Evolutionary conservation across 2,113 vertebrate genomes (phyloP).

Genomic region (Nyctibius bracteatus): DNA sequence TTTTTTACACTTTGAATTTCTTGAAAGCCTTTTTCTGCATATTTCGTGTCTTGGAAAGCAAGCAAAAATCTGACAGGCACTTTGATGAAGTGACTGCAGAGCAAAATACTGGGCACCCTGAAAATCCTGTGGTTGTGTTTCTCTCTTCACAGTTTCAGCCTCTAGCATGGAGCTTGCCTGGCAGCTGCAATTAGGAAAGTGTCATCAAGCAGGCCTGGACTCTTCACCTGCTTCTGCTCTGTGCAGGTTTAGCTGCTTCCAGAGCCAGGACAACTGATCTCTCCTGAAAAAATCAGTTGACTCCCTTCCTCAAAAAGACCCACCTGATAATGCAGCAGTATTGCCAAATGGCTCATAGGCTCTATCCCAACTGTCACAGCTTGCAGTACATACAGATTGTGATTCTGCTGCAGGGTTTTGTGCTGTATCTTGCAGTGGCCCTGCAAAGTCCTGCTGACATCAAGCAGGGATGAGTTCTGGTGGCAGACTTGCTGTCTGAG

Average conservation of each 20-base stretch:
- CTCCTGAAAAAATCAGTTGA: neutral
- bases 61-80: neutral
- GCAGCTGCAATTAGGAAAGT: neutral
- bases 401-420: neutral
- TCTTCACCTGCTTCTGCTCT: neutral
- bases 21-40: neutral
- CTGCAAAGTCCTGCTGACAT: neutral
- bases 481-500: neutral
- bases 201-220: neutral
- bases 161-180: neutral
- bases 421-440: neutral
- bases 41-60: neutral
- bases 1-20: neutral
- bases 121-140: neutral
- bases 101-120: neutral
- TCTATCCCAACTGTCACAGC: neutral
- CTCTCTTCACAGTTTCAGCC: neutral
- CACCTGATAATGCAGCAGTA: neutral
- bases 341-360: neutral
- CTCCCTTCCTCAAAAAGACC: neutral
- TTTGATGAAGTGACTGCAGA: neutral
- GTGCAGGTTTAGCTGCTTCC: constrained; percentile 26
- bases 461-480: neutral
- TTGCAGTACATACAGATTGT: neutral
- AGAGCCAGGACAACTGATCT: neutral